phyloP scores from a whole-genome alignment of 1,140 invertebrate genomes.

The Caenorhabditis latens region DNA sequence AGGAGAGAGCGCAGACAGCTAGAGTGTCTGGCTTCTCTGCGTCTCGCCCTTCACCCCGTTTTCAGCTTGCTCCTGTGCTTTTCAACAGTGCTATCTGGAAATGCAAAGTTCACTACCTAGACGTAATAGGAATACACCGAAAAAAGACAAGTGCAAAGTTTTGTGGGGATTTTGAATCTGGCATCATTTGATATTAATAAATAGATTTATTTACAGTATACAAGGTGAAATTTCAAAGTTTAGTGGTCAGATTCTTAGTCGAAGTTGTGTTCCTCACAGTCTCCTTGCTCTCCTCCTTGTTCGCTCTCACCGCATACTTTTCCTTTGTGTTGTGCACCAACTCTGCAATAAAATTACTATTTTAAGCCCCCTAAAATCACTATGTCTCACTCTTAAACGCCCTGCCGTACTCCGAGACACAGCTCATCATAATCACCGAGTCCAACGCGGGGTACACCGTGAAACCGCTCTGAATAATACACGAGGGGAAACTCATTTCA shows the following conservation, averaged over 20 bases:
- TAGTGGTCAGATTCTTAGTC: not conserved
- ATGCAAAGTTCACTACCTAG: too few relatives aligned
- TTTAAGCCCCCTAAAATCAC: not conserved
- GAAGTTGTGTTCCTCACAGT: not conserved
- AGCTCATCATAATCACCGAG: not conserved
- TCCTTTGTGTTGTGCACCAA: not conserved
- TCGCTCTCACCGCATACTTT: not conserved
- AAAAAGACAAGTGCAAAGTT: too few relatives aligned
- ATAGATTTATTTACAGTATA: not conserved
- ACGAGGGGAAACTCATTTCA: slow-evolving; percentile 25
- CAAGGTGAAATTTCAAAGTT: not conserved
- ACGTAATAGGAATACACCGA: too few relatives aligned
- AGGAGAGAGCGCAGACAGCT: too few relatives aligned
- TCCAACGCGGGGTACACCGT: slow-evolving; percentile 4
- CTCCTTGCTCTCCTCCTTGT: not conserved
- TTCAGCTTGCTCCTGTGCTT: too few relatives aligned
- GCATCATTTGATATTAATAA: not conserved
- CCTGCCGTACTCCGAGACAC: slow-evolving; percentile 22
- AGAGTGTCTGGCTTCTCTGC: too few relatives aligned
- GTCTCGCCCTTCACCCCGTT: too few relatives aligned
- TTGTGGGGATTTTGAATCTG: too few relatives aligned
- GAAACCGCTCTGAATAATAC: slow-evolving; percentile 9
- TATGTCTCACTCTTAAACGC: not conserved
- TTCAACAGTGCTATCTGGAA: too few relatives aligned
- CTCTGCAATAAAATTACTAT: not conserved